Evolutionary conservation across 2,888 invertebrate species (phyloP).

Genomic region (Lamellibrachia satsuma): DNA sequence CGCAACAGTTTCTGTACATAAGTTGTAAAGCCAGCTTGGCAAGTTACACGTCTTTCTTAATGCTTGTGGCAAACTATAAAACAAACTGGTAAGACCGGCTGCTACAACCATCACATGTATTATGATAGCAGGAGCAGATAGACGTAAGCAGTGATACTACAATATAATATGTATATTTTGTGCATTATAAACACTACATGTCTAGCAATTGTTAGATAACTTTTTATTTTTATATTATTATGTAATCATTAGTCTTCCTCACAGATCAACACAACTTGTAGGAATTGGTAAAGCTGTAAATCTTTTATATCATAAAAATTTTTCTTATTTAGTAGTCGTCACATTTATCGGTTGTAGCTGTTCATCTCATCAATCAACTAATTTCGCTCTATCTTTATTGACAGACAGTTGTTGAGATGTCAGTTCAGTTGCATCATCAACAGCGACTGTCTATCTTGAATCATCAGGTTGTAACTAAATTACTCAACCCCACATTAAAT

Average conservation of each 20-base stretch:
- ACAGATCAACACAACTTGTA: not conserved
- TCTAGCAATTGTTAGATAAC: not conserved
- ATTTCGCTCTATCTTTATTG: too few species aligned
- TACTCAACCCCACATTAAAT: not conserved
- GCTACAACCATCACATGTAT: not conserved
- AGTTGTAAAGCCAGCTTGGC: not conserved
- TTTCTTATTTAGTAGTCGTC: not conserved
- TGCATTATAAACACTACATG: constrained; percentile 13
- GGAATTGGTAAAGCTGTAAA: not conserved
- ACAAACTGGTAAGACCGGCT: not conserved
- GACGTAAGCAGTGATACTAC: constrained; percentile 7
- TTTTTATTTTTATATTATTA: not conserved
- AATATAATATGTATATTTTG: constrained; percentile 3
- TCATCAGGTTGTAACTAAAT: not conserved
- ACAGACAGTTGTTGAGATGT: not conserved
- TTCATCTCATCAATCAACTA: not conserved
- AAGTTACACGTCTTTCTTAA: not conserved
- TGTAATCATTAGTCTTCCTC: not conserved
- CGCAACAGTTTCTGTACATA: not conserved
- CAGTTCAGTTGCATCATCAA: not conserved
- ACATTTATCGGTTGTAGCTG: not conserved
- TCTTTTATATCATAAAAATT: not conserved
- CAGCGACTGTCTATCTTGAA: not conserved
- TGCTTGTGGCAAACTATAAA: not conserved
- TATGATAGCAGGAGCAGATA: not conserved